Evolutionary conservation across 1,140 invertebrate species (phyloP).

Genomic region (Solen grandis): DNA sequence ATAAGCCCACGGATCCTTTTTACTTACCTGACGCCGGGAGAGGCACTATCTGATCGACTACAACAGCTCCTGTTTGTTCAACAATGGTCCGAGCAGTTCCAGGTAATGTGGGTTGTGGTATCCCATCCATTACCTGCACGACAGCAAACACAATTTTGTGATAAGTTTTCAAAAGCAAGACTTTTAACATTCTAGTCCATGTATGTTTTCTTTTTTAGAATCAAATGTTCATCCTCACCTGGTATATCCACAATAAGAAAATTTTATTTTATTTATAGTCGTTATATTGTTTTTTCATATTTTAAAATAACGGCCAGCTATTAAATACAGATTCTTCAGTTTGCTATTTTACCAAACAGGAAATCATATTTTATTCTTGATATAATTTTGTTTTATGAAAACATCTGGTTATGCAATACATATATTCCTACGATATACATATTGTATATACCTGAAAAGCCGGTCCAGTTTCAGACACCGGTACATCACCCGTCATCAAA

Average conservation of each 20-base stretch:
- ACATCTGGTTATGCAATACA: not conserved
- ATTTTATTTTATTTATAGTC: not conserved
- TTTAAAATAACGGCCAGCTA: no score
- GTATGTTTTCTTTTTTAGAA: not conserved
- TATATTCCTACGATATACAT: not conserved
- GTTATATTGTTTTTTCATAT: not conserved
- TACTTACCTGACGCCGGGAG: not conserved
- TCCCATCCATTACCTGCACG: constrained; percentile 4
- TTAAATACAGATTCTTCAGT: no score
- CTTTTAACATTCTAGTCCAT: not conserved
- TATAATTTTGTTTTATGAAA: not conserved
- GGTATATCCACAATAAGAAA: no score
- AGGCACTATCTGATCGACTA: constrained; percentile 13
- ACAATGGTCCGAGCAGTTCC: not conserved
- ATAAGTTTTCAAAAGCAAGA: not conserved
- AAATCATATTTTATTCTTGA: not conserved
- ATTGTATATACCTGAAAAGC: constrained; percentile 15
- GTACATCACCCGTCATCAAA: no score
- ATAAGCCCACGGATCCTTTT: no score
- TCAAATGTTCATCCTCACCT: no score
- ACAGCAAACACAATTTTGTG: not conserved
- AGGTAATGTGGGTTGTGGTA: not conserved
- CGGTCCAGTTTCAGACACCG: constrained; percentile 5
- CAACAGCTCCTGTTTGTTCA: not conserved
- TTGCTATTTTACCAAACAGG: no score